These are phyloP conservation scores for Himantopus leucocephalus DNA, from an alignment of 2,113 vertebrate genomes.

Conservation along the genomic window DNA sequence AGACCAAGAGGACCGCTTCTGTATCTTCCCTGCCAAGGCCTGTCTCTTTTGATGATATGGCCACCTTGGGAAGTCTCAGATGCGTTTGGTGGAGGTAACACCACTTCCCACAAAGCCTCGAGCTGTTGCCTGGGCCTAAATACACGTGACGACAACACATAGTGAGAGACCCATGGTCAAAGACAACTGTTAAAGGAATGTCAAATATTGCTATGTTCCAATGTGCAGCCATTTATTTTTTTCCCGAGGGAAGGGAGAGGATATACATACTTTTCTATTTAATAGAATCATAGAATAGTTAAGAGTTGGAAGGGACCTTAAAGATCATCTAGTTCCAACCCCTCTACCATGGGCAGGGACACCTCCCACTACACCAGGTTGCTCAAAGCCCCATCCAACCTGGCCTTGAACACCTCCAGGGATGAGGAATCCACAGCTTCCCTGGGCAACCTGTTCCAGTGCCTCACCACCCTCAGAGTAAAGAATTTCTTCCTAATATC, in stretches of 20 bases:
- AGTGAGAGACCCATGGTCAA: rapidly evolving
- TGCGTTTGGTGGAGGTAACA: rapidly evolving
- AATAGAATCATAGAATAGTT: neutral
- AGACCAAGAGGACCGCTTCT: neutral
- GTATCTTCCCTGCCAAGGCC: too few species aligned
- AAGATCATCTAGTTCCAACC: neutral
- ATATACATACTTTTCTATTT: neutral
- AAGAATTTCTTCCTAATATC: neutral
- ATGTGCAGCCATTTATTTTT: rapidly evolving
- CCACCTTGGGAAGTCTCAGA: rapidly evolving
- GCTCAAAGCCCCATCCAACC: neutral
- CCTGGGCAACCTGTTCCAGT: neutral
- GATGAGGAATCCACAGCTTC: neutral
- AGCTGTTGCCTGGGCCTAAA: neutral
- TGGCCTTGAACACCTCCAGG: neutral
- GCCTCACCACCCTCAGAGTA: neutral
- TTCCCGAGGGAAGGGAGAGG: neutral
- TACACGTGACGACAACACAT: rapidly evolving
- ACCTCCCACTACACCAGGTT: neutral
- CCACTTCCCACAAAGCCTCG: too few species aligned
- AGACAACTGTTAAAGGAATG: neutral
- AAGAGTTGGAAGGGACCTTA: neutral
- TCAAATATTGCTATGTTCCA: neutral
- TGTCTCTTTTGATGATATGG: rapidly evolving
- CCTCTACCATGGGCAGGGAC: neutral